Conservation (phyloP, 2,797 vertebrate genomes). For the Pantherophis vulpinus region DNA sequence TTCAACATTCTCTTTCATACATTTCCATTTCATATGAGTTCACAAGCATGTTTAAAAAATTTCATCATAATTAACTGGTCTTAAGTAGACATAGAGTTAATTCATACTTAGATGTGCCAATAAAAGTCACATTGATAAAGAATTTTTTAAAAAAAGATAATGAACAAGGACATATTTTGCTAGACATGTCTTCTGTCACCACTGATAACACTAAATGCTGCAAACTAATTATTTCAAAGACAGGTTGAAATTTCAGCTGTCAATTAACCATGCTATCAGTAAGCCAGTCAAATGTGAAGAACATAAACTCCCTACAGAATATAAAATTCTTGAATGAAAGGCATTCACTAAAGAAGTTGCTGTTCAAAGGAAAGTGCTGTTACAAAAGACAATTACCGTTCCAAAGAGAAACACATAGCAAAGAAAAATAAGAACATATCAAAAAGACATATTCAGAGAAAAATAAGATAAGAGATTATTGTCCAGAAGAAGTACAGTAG, state of each 20-base stretch:
- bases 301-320: conserved; percentile 34
- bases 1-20: neutral
- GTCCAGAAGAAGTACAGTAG: neutral
- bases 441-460: conserved; percentile 43
- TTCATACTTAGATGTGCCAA: neutral
- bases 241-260: neutral
- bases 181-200: neutral
- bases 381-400: conserved; percentile 63
- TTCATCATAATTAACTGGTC: neutral
- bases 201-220: conserved; percentile 17
- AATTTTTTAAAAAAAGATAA: neutral
- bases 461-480: neutral
- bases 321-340: conserved; percentile 54
- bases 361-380: conserved; percentile 50
- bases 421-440: conserved; percentile 46
- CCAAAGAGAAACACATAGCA: conserved; percentile 55
- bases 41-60: neutral
- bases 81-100: neutral
- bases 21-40: neutral
- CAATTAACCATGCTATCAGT: conserved; percentile 43
- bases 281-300: conserved; percentile 48
- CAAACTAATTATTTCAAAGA: conserved; percentile 28
- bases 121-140: conserved; percentile 1
- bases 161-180: conserved; percentile 38
- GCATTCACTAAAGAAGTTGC: conserved; percentile 49